Percentiles rank a stretch among this genome's conserved stretches.
Evolutionary conservation across 2,797 vertebrate species (phyloP).

Genomic region (Myripristis murdjan): DNA sequence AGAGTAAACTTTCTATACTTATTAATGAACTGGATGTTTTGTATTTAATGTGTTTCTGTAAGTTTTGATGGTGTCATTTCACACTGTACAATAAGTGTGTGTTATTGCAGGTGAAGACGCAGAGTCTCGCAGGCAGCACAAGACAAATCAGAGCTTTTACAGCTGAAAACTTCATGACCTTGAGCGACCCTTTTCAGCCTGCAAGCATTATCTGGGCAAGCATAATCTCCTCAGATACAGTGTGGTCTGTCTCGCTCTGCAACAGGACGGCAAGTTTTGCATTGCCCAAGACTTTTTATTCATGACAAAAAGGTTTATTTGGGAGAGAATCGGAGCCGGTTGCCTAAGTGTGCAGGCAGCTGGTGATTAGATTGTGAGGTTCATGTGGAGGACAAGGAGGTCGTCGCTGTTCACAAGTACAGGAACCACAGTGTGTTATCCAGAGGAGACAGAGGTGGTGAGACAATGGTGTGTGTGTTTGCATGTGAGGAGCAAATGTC

Average conservation of each 20-base stretch:
- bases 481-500: background rate
- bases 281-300: conserved; percentile 34
- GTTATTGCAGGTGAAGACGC: no score
- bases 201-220: conserved; percentile 20
- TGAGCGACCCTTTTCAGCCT: background rate
- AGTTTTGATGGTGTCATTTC: no score
- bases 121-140: no score
- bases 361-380: conserved; percentile 40
- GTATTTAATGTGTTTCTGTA: no score
- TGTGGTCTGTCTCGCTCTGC: background rate
- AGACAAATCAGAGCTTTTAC: background rate
- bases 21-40: no score
- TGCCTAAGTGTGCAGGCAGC: background rate
- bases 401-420: no score
- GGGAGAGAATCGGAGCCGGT: background rate
- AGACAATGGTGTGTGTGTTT: background rate
- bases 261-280: background rate
- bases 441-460: background rate
- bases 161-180: conserved; percentile 51
- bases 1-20: no score
- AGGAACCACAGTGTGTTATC: background rate
- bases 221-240: background rate
- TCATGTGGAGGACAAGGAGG: conserved; percentile 33
- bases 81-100: no score
- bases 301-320: conserved; percentile 30